Evolutionary conservation across 2,888 invertebrate species (phyloP).

Genomic region (Pelosia muscerda): DNA sequence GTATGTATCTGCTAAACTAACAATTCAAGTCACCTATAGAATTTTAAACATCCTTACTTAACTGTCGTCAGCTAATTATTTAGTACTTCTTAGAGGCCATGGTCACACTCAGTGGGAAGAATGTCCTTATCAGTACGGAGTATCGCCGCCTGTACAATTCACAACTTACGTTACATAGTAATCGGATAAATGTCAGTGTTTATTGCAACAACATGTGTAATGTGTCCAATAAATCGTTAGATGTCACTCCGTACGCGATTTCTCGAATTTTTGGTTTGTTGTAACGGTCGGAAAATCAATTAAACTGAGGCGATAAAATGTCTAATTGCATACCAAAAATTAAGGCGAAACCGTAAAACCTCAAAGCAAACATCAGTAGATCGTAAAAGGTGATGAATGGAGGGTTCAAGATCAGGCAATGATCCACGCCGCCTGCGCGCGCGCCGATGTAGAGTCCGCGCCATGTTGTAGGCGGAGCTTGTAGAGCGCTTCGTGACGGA

Average conservation of each 20-base stretch:
- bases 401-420: constrained; percentile 78
- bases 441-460: constrained; percentile 54
- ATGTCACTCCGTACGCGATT: constrained; percentile 44
- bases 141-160: not conserved
- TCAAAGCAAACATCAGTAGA: constrained; percentile 70
- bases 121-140: constrained; percentile 33
- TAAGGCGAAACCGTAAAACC: constrained; percentile 80
- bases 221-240: constrained; percentile 44
- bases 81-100: constrained; percentile 37
- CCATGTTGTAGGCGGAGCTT: constrained; percentile 81
- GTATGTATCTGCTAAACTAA: not conserved
- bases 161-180: constrained; percentile 40
- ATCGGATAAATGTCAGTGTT: constrained; percentile 37
- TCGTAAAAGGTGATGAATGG: constrained; percentile 83
- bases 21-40: not conserved
- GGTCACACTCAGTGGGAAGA: constrained; percentile 26
- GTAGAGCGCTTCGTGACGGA: constrained; percentile 42
- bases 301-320: constrained; percentile 65
- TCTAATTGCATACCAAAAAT: constrained; percentile 74
- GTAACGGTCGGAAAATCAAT: constrained; percentile 63
- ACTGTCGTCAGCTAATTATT: constrained; percentile 23
- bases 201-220: constrained; percentile 41
- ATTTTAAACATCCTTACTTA: constrained; percentile 12
- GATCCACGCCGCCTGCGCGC: constrained; percentile 60
- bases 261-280: constrained; percentile 55